Base-by-base conservation (phyloP, 2,888 invertebrate species). In the Tipula unca region DNA sequence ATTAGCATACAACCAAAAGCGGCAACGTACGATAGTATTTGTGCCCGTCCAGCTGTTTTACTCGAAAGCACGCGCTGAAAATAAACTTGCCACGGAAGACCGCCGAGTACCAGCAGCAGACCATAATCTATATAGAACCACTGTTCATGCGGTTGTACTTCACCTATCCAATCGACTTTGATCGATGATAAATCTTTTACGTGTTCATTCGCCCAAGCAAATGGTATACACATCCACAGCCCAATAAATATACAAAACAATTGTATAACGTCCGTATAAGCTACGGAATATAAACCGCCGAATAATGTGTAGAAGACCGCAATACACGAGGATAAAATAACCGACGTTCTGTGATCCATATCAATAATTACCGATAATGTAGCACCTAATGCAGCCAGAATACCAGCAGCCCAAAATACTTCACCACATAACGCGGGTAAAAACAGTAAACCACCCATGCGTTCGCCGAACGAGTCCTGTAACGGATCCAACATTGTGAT, bases 321-420 rank as follows among this genome's bases (percentile, higher is more conserved):
- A 88, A 99, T 98, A 90, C 96, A 96, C 1, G 99, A 96, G 88
- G 98, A 99, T 89, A 98, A 94, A 88, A 99, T 96, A 87, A 99
- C 98, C 36, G 98, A 97, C 10, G 96, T 95, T 87, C 94, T 93
- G 89, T 98, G 97, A 90, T 98, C 96, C 94, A 99, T 95, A 91
- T 98, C 97, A 89, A 99, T 96, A 90, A 99, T 99, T 86, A 99
- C 99, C 36, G 97, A 96, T 87, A 99, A 92, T 0, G 99, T 99
- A 14, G 99, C 98, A 69, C 99, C 97, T 82, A 99, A 92, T 5
- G 99, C 99, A 0, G 99, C 98, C 86, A 99, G 92, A 88, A 99
- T 99, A 85, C 99, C 99, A 0, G 99, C 99, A 0, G 99, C 98
- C 99, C 99, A 99, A 92, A 99, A 99, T 4, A 98, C 97, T 92